A percentile compares a stretch with the other conserved stretches of the same genome.
These are phyloP conservation scores for Toxotes chatareus DNA, from an alignment of 2,113 vertebrate species.

Conservation along the genomic window DNA sequence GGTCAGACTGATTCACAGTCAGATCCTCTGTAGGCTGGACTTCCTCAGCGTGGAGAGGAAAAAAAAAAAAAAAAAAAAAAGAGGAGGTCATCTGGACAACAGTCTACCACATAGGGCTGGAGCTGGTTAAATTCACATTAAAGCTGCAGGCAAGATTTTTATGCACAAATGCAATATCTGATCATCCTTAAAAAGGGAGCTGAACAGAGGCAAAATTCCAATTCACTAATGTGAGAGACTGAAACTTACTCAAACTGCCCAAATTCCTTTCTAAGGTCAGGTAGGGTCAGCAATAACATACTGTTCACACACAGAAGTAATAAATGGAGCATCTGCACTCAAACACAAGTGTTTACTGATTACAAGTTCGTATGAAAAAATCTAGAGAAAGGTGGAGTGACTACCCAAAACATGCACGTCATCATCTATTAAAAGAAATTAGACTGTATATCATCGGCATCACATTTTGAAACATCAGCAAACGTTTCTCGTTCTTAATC, in stretches of 20 bases:
- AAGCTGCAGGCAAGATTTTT: constrained; percentile 37
- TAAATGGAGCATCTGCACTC: background rate
- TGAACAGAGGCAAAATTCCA: background rate
- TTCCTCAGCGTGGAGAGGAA: constrained; percentile 54
- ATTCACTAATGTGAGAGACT: background rate
- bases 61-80: background rate
- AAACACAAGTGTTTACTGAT: background rate
- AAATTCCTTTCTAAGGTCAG: constrained; percentile 9
- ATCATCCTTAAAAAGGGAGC: constrained; percentile 23
- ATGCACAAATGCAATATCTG: constrained; percentile 37
- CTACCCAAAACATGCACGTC: background rate
- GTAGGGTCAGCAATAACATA: background rate
- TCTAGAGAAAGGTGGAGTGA: background rate
- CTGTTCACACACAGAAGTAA: background rate
- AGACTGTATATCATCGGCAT: background rate
- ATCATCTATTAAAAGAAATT: background rate
- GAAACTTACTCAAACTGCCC: background rate
- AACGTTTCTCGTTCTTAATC: background rate
- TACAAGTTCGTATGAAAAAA: background rate
- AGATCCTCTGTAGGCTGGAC: constrained; percentile 67
- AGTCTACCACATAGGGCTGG: constrained; percentile 58
- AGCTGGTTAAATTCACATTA: constrained; percentile 60
- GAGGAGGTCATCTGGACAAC: constrained; percentile 73
- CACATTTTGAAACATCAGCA: background rate
- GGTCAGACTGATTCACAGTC: constrained; percentile 76